phyloP scores from a whole-genome alignment of 2,797 vertebrate genomes.

The Molossus alvarezi region DNA sequence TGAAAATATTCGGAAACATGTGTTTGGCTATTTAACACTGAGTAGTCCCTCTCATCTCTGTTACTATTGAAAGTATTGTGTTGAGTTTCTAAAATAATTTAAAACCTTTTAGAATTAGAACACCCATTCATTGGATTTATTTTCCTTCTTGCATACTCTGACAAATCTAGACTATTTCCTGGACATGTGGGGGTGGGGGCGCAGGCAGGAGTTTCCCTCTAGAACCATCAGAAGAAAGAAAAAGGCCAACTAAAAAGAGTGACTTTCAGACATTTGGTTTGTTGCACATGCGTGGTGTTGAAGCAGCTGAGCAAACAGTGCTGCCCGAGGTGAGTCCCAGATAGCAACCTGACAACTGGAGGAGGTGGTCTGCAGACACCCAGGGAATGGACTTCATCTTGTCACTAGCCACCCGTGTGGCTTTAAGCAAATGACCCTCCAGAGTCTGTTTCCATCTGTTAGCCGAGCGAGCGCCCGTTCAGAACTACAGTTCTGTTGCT shows the following conservation, averaged over 20 bases:
- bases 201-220: neutral
- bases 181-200: accelerated
- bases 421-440: neutral
- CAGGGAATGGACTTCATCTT: neutral
- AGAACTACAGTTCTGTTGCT: constrained; percentile 2
- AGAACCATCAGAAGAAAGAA: neutral
- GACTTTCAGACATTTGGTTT: neutral
- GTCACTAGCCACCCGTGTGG: accelerated
- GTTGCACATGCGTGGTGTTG: neutral
- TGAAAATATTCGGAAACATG: constrained; percentile 14
- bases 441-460: neutral
- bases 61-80: constrained; percentile 21
- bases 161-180: constrained; percentile 52
- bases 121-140: neutral
- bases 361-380: accelerated
- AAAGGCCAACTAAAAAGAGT: neutral
- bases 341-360: accelerated
- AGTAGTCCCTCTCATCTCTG: neutral
- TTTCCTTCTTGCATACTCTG: constrained; percentile 9
- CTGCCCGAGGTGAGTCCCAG: accelerated
- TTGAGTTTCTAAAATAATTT: constrained; percentile 36
- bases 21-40: constrained; percentile 49
- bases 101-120: constrained; percentile 29
- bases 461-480: neutral
- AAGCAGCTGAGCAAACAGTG: neutral